Evolutionary conservation across 2,888 invertebrate genomes (phyloP), one percentile per base, ranked within the genome.

Genomic region (Aromia moschata): DNA sequence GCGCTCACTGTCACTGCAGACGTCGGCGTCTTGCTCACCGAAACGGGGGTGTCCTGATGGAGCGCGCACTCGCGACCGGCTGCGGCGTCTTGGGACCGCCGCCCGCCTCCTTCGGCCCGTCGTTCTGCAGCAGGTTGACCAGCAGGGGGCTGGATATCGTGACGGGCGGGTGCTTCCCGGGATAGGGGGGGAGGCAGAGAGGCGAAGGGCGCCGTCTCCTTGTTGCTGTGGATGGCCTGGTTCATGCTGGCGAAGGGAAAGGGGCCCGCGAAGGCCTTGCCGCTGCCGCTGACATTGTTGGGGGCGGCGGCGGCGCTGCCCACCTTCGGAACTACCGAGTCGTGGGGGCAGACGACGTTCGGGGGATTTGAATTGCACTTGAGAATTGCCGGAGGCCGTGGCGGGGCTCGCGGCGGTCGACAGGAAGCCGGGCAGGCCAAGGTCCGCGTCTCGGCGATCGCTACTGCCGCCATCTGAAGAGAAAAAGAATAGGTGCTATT

Each of bases 171-270:
- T 74, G 82, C 49, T 58, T 64, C 11, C 65, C 65, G 20, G 70
- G 71, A 47, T 70, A 71, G 31, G 70, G 70, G n/a, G 45, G 74
- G 73, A 51, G 71, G 70, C 62, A 70, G 65, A 43, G 68, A 47
- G 56, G 61, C 65, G 53, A 70, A 67, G 2, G 67, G 64, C 11
- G 69, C 56, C 12, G 69, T 56, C 31, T 65, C 65, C 18, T 88
- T 86, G 46, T 60, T 69, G 40, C 67, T 67, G 75, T 93, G 93
- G 81, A 93, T 90, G 46, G 93, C 92, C 62, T 62, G 88, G 63
- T 93, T 93, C 94, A 95, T 94, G 80, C 94, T 94, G 74, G 93
- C 92, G 79, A 94, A 94, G 37, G 94, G 94, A 82, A 89, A 94
- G 78, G 87, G 84, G 79, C 90, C 82, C 68, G 82, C 78, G 81